These are phyloP conservation scores for Bradypodion pumilum DNA, from an alignment of 2,797 vertebrate species.

Conservation along the genomic window DNA sequence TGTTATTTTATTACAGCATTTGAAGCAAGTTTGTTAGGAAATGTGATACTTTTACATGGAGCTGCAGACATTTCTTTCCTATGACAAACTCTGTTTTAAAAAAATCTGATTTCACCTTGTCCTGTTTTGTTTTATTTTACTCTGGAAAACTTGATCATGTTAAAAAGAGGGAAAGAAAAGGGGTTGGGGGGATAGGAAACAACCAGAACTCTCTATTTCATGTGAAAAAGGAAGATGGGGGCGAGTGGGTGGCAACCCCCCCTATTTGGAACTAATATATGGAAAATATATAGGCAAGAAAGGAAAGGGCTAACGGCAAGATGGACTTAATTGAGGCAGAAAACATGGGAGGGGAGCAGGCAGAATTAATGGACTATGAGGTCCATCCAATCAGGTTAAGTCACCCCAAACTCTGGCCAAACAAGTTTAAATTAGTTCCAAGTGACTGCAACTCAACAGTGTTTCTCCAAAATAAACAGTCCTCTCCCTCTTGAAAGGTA, in stretches of 20 bases:
- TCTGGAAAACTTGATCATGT: too few relatives aligned
- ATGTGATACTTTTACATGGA: neutral
- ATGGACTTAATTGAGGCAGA: neutral
- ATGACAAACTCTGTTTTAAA: neutral
- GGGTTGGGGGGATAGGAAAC: too few relatives aligned
- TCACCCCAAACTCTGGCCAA: slow-evolving; percentile 19
- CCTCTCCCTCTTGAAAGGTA: slow-evolving; percentile 7
- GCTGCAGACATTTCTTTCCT: neutral
- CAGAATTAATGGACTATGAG: slow-evolving; percentile 6
- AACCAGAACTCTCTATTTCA: neutral
- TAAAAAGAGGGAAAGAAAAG: too few relatives aligned
- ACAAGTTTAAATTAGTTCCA: slow-evolving; percentile 17
- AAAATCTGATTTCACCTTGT: neutral
- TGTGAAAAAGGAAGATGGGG: neutral
- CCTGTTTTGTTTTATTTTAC: too few relatives aligned
- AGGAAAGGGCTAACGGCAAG: neutral
- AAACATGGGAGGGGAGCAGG: neutral
- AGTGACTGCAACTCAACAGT: slow-evolving; percentile 3
- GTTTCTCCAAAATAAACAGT: slow-evolving; percentile 26
- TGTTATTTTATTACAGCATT: neutral
- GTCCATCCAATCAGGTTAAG: slow-evolving; percentile 28
- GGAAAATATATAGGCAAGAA: neutral
- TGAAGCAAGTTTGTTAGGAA: neutral
- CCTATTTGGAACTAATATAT: neutral
- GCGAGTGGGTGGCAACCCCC: too few relatives aligned